Evolutionary conservation across 2,888 invertebrate genomes (phyloP).

Genomic region (Rhagonycha lutea): DNA sequence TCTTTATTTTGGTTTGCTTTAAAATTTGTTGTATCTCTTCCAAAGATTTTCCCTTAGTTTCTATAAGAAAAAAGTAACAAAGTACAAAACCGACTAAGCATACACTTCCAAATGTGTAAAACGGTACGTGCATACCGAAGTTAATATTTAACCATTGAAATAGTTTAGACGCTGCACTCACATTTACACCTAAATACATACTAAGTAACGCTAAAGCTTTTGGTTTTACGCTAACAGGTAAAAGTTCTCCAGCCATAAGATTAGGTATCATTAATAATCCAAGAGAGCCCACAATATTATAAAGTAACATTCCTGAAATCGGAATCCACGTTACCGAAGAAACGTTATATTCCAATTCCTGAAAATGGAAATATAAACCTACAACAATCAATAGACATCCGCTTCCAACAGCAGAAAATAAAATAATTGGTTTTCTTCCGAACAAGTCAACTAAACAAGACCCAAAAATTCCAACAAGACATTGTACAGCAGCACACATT

Average conservation of each 20-base stretch:
- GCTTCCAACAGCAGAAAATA: slow-evolving; percentile 56
- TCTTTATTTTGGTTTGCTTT: slow-evolving; percentile 5
- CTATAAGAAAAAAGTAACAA: slow-evolving; percentile 42
- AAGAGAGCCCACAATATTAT: slow-evolving; percentile 33
- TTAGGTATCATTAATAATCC: slow-evolving; percentile 39
- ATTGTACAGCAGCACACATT: slow-evolving; percentile 54
- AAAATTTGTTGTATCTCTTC: slow-evolving; percentile 43
- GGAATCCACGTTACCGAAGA: slow-evolving; percentile 37
- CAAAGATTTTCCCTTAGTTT: slow-evolving; percentile 44
- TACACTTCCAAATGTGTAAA: slow-evolving; percentile 39
- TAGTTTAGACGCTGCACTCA: slow-evolving; percentile 42
- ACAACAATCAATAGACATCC: slow-evolving; percentile 31
- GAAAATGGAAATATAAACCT: slow-evolving; percentile 37
- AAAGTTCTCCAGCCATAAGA: slow-evolving; percentile 40
- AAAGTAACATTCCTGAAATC: slow-evolving; percentile 35
- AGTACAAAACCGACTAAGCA: slow-evolving; percentile 41
- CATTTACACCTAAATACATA: slow-evolving; percentile 40
- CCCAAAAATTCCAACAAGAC: slow-evolving; percentile 43
- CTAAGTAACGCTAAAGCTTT: slow-evolving; percentile 43
- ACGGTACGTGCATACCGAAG: slow-evolving; percentile 43
- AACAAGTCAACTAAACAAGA: slow-evolving; percentile 46
- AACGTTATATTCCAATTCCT: slow-evolving; percentile 27
- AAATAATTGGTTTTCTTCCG: slow-evolving; percentile 54
- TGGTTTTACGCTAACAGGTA: slow-evolving; percentile 44
- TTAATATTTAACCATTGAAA: slow-evolving; percentile 43